Evolutionary conservation across 2,888 invertebrate species (phyloP), one percentile per base, ranked within the genome.

Genomic region (Augochlorella aurata): DNA sequence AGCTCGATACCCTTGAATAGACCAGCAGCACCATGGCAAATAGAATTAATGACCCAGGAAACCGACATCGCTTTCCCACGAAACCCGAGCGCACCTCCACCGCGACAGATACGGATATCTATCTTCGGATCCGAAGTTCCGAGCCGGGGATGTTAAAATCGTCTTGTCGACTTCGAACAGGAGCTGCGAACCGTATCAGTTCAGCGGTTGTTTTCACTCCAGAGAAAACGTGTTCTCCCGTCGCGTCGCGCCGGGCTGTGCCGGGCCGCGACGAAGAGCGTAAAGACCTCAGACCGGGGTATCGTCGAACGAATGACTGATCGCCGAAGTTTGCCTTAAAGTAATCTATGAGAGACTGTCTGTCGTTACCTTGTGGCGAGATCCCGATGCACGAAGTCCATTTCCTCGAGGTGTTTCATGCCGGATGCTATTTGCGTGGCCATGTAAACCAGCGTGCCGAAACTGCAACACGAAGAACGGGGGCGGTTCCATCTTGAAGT

Each of bases 351-450:
- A 68, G 72, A 76, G 79, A 74, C 80, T 61, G 79, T 75, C 79
- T 79, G 68, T 78, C 79, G 88, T 95, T 94, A 96, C 96, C 96
- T 96, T 89, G 97, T 96, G 87, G 97, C 97, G 90, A 98, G 95
- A 94, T 98, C 97, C 91, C 97, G 96, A 94, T 98, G 98, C 88
- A 98, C 96, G 94, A 97, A 97, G 94, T 97, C 96, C 93, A 96
- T 95, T 87, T 96, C 96, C 94, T 98, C 98, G 93, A 98, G 95
- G 94, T 98, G 97, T 94, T 97, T 97, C 97, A 98, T 97, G 87
- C 97, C 98, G 82, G 97, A 97, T 89, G 98, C 97, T 93, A 98
- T 96, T 95, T 98, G 97, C 86, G 96, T 96, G 86, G 97, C 97
- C 96, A 97, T 97, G 94, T 96, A 97, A 91, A 97, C 96, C 93